Percentiles rank a stretch among this genome's conserved stretches.
Evolutionary conservation across 2,888 invertebrate species (phyloP).

Genomic region (Pseudococcus viburni): DNA sequence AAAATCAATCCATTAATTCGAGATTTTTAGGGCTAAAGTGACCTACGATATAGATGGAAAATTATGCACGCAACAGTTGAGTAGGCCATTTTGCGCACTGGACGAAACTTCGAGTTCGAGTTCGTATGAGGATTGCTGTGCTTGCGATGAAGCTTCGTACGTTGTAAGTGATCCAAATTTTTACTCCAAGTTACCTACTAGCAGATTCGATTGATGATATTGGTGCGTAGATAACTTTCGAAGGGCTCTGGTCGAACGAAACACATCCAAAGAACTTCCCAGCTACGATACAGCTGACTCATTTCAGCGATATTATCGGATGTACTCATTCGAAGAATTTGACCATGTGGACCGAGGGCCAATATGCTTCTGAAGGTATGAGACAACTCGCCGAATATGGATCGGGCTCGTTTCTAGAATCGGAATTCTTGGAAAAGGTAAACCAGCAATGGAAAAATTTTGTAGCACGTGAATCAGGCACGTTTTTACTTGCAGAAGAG

Average conservation of each 20-base stretch:
- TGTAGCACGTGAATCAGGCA: not conserved
- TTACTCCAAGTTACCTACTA: not conserved
- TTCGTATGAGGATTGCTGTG: constrained; percentile 82
- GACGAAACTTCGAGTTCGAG: not conserved
- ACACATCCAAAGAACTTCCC: constrained; percentile 98
- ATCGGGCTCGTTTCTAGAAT: constrained; percentile 90
- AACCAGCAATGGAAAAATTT: not conserved
- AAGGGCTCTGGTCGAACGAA: constrained; percentile 95
- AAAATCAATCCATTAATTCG: not conserved
- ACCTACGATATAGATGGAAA: not conserved
- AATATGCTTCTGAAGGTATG: constrained; percentile 89
- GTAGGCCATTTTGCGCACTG: constrained; percentile 46
- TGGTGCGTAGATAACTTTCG: constrained; percentile 80
- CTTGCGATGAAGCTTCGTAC: constrained; percentile 97
- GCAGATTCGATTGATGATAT: not conserved
- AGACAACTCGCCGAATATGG: constrained; percentile 96
- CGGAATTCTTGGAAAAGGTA: constrained; percentile 90
- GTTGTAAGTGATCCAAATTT: constrained; percentile 75
- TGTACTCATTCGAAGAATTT: constrained; percentile 92
- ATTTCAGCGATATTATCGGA: constrained; percentile 97
- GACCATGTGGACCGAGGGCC: constrained; percentile 94
- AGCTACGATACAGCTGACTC: constrained; percentile 88
- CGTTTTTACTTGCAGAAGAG: constrained; percentile 76
- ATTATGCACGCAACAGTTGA: constrained; percentile 31
- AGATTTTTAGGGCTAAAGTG: constrained; percentile 27